Percentiles rank a stretch among this genome's conserved stretches.
Conservation (phyloP, 2,113 vertebrate genomes). For the Phylloscopus trochilus region DNA sequence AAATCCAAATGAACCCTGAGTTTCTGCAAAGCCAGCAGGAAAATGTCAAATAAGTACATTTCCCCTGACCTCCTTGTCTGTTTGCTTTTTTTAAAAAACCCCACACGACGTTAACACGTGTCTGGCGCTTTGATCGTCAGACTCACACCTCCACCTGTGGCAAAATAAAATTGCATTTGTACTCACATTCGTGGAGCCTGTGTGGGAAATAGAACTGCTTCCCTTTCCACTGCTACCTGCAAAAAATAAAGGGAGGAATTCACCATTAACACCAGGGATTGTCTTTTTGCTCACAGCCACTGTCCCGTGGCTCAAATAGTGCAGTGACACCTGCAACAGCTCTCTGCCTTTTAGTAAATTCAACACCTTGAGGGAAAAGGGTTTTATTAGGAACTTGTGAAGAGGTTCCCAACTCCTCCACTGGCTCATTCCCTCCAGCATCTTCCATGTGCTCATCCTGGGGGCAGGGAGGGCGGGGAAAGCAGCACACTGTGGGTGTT, state of each 20-base stretch:
- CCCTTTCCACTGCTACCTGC: slow-evolving; percentile 22
- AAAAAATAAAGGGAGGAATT: slow-evolving; percentile 16
- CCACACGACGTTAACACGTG: neutral
- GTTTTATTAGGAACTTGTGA: neutral
- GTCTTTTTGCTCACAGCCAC: neutral
- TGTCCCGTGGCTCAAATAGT: neutral
- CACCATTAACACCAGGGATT: neutral
- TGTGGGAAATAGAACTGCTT: neutral
- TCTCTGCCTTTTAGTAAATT: neutral
- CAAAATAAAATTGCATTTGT: neutral
- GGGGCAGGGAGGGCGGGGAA: neutral
- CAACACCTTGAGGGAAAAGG: neutral
- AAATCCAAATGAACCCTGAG: neutral
- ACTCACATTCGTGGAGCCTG: slow-evolving; percentile 26
- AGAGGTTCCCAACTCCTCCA: neutral
- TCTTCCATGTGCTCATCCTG: fast-evolving
- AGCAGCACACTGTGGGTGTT: neutral
- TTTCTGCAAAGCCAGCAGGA: slow-evolving; percentile 5
- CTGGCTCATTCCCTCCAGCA: neutral
- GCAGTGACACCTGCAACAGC: neutral
- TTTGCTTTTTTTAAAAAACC: neutral
- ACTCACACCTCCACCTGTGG: neutral
- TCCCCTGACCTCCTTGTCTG: neutral
- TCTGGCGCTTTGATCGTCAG: neutral
- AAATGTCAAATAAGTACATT: neutral